phyloP scores from a whole-genome alignment of 1,140 invertebrate genomes.

The Pygmarrhopalites habei region DNA sequence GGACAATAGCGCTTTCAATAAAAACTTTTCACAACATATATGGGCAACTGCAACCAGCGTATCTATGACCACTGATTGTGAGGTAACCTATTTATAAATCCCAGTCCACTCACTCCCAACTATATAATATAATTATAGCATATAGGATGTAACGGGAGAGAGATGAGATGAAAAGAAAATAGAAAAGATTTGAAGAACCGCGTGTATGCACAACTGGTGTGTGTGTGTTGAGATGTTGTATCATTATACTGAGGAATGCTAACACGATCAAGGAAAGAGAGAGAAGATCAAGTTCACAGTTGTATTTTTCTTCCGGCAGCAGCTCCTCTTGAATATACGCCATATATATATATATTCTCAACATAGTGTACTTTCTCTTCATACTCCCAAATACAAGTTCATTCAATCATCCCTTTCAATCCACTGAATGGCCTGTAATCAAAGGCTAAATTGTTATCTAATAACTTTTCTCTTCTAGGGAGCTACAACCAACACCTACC shows the following conservation, averaged over 20 bases:
- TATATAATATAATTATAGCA: not conserved
- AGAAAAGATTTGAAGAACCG: not conserved
- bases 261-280: conserved; percentile 5
- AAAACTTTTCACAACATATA: no score
- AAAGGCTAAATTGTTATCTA: no score
- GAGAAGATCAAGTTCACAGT: conserved; percentile 13
- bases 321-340: no score
- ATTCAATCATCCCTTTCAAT: no score
- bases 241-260: conserved; percentile 16
- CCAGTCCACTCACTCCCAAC: not conserved
- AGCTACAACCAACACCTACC: no score
- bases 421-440: no score
- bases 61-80: not conserved
- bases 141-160: not conserved
- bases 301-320: conserved; percentile 16
- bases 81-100: conserved; percentile 1
- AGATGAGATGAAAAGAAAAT: not conserved
- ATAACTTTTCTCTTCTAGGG: no score
- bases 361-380: no score
- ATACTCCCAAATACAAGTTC: no score
- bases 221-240: not conserved
- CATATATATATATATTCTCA: no score
- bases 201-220: not conserved
- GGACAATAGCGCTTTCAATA: no score
- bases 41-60: no score